A percentile compares a stretch with the other conserved stretches of the same genome.
Conservation (phyloP, 2,888 invertebrate genomes). For the Drosophila falleni region DNA sequence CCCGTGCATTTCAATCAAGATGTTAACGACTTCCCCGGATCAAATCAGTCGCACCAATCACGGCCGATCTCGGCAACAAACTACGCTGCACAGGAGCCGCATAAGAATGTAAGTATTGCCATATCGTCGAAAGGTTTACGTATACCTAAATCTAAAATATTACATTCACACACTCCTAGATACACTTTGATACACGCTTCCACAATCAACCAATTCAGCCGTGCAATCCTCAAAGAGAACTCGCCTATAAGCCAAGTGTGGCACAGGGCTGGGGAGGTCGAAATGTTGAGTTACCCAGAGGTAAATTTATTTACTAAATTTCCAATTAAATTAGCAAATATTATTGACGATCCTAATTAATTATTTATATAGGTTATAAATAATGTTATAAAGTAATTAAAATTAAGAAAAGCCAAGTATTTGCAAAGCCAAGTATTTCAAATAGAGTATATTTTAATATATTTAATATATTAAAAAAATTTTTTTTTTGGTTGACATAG, state of each 20-base stretch:
- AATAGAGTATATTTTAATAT: neutral
- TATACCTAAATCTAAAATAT: neutral
- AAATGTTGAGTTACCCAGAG: constrained; percentile 83
- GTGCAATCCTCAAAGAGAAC: constrained; percentile 79
- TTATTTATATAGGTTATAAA: too few relatives aligned
- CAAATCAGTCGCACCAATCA: neutral
- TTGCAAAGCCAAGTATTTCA: too few relatives aligned
- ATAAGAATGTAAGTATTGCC: constrained; percentile 32
- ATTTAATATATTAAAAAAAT: too few relatives aligned
- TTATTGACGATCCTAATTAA: too few relatives aligned
- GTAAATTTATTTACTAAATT: constrained; percentile 53
- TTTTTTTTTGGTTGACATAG: too few relatives aligned
- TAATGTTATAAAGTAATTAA: too few relatives aligned
- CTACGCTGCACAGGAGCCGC: constrained; percentile 10
- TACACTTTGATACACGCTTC: neutral
- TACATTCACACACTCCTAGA: constrained; percentile 15
- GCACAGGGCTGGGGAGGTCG: constrained; percentile 85
- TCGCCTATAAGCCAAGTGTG: constrained; percentile 85
- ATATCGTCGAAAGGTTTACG: neutral
- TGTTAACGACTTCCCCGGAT: constrained; percentile 23
- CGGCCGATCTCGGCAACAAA: neutral
- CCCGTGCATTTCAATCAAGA: constrained; percentile 30
- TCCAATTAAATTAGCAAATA: too few relatives aligned
- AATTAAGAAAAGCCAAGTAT: too few relatives aligned
- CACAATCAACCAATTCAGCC: constrained; percentile 22